phyloP scores from a whole-genome alignment of 2,888 invertebrate genomes.

The Tyria jacobaeae region DNA sequence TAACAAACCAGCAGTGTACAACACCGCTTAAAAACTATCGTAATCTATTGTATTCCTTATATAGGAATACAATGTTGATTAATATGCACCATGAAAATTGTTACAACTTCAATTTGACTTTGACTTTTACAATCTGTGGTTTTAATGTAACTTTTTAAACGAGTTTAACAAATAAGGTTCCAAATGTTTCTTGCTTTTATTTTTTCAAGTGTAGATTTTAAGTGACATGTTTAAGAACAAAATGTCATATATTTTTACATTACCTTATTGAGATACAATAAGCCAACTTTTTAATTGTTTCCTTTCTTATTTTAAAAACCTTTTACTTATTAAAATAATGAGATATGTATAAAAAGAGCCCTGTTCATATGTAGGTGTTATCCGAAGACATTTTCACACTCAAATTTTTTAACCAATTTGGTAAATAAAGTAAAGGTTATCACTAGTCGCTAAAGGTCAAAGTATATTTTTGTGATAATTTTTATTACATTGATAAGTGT shows the following conservation, averaged over 20 bases:
- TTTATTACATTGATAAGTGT: constrained; percentile 6
- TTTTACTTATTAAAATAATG: too few relatives aligned
- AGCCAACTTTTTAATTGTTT: neutral
- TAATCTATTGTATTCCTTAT: constrained; percentile 10
- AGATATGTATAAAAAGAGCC: neutral
- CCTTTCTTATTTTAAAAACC: neutral
- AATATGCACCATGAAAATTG: constrained; percentile 6
- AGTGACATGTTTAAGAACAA: too few relatives aligned
- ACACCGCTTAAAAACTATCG: constrained; percentile 10
- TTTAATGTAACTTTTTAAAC: neutral
- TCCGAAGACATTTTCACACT: neutral
- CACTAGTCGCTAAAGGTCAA: constrained; percentile 5
- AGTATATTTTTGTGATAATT: constrained; percentile 9
- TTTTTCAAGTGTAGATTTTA: neutral
- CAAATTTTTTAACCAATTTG: neutral
- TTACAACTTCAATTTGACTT: constrained; percentile 9
- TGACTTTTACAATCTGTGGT: constrained; percentile 3
- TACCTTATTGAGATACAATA: neutral
- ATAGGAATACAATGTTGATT: constrained; percentile 17
- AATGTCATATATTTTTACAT: too few relatives aligned
- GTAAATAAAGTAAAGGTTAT: neutral
- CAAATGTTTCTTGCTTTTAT: neutral
- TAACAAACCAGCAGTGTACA: constrained; percentile 36
- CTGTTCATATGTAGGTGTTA: neutral
- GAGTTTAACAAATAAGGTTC: neutral